Percentiles rank a stretch among this genome's conserved stretches.
Conservation (phyloP, 2,888 invertebrate species). For the Ophraella communa region DNA sequence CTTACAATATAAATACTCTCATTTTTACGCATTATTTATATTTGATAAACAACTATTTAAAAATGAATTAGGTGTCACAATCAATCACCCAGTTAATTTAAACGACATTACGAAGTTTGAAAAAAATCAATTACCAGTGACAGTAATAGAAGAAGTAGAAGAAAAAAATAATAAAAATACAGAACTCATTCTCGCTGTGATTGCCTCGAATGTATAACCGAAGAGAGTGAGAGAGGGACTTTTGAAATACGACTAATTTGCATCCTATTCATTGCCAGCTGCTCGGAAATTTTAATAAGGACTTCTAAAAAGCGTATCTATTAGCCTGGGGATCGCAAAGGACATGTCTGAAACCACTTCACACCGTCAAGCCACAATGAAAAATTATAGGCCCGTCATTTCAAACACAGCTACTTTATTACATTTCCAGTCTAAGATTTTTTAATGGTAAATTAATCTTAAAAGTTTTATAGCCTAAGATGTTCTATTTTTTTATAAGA, state of each 20-base stretch:
- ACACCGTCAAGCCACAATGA: slow-evolving; percentile 42
- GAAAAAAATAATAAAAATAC: slow-evolving; percentile 16
- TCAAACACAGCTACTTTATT: too few relatives aligned
- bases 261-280: slow-evolving; percentile 61
- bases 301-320: slow-evolving; percentile 57
- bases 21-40: too few relatives aligned
- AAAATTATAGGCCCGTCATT: slow-evolving; percentile 4
- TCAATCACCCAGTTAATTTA: background rate
- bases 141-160: background rate
- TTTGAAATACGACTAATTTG: slow-evolving; percentile 58
- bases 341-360: slow-evolving; percentile 47
- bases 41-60: too few relatives aligned
- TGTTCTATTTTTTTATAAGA: too few relatives aligned
- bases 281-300: slow-evolving; percentile 64
- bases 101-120: background rate
- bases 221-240: slow-evolving; percentile 44
- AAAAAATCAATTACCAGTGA: background rate
- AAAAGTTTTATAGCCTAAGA: too few relatives aligned
- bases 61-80: background rate
- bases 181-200: slow-evolving; percentile 40
- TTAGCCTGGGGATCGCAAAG: slow-evolving; percentile 43
- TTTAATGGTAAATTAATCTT: too few relatives aligned
- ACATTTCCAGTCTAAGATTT: too few relatives aligned
- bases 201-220: slow-evolving; percentile 43
- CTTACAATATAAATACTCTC: too few relatives aligned